Base-by-base conservation (phyloP, 2,888 invertebrate species). In the Alsophila aescularia region DNA sequence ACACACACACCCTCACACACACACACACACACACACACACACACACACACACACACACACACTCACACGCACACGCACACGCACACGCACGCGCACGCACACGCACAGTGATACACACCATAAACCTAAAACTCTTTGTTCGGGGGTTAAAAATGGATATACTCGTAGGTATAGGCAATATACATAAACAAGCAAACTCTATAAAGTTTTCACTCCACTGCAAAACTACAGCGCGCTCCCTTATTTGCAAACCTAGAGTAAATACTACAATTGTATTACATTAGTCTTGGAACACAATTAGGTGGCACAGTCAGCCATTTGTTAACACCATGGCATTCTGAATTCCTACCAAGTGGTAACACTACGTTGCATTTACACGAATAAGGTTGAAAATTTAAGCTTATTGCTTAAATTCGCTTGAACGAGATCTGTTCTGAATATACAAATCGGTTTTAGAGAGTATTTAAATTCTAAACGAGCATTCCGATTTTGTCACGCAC, bases 321-420 rank as follows among this genome's bases (percentile, higher is more conserved):
- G 66, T 68, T 66, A 66, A 50, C 49, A 49, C 56, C 50, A 52
- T 42, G 48, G 50, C 40, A 57, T 55, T 61, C 55, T 62, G 61
- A 66, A 67, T 66, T 64, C 65, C 60, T 61, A 66, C 62, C 66
- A 72, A 70, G 61, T 70, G 50, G 58, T 62, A 44, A 53, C 39
- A 62, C 50, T 52, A 31, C 43, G 54, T 35, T 45, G 39, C 34
- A 35, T 24, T 15, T 57, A 45, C 55, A 54, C 50, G 53, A 58
- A 52, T 65, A 62, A 65, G 35, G 55, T 37, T 13, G 40, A 50
- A 52, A 45, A 45, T 53, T 44, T 41, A 50, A 49, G 34, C 36
- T 32, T n/a, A n/a, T n/a, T n/a, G n/a, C n/a, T 31, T 44, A 43
- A 52, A n/a, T n/a, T n/a, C 27, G 15, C 13, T 36, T 21, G 14